phyloP scores from a whole-genome alignment of 2,113 vertebrate genomes.

The Paracanthobrama guichenoti region DNA sequence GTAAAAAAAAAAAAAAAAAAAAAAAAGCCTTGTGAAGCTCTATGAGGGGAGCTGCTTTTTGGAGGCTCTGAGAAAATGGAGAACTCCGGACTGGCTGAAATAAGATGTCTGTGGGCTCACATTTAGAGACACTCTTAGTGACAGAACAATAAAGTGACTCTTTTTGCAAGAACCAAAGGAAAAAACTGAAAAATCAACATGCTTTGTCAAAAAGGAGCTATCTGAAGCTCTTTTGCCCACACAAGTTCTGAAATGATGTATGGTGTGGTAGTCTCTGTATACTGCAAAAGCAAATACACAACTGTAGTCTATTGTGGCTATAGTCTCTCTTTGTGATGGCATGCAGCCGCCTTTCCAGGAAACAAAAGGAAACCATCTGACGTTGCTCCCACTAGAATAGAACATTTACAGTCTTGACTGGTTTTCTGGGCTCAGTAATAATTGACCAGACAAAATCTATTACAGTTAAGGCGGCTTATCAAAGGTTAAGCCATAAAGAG shows the following conservation, averaged over 20 bases:
- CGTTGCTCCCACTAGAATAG: not conserved
- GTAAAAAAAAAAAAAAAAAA: not conserved
- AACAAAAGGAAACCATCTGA: slow-evolving; percentile 3
- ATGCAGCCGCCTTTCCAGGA: slow-evolving; percentile 26
- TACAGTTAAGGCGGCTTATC: slow-evolving; percentile 17
- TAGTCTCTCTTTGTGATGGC: slow-evolving; percentile 19
- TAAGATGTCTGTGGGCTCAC: slow-evolving; percentile 32
- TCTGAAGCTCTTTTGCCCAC: not conserved
- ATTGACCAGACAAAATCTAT: slow-evolving; percentile 48
- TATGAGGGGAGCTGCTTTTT: not conserved
- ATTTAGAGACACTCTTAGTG: not conserved
- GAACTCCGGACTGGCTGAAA: slow-evolving; percentile 1
- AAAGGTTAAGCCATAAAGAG: slow-evolving; percentile 29
- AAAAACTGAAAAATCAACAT: slow-evolving; percentile 30
- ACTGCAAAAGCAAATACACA: slow-evolving; percentile 32
- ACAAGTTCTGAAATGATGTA: slow-evolving; percentile 14
- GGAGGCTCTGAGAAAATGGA: not conserved
- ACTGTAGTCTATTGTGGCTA: not conserved
- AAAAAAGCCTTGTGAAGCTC: not conserved
- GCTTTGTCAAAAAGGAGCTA: not conserved
- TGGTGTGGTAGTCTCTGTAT: slow-evolving; percentile 31
- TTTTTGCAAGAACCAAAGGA: slow-evolving; percentile 15
- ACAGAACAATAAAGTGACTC: slow-evolving; percentile 13
- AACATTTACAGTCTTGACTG: slow-evolving; percentile 36
- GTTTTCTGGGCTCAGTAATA: slow-evolving; percentile 38